Evolutionary conservation across 2,797 vertebrate species (phyloP), one percentile per base, ranked within the genome.

Genomic region (Parambassis ranga): DNA sequence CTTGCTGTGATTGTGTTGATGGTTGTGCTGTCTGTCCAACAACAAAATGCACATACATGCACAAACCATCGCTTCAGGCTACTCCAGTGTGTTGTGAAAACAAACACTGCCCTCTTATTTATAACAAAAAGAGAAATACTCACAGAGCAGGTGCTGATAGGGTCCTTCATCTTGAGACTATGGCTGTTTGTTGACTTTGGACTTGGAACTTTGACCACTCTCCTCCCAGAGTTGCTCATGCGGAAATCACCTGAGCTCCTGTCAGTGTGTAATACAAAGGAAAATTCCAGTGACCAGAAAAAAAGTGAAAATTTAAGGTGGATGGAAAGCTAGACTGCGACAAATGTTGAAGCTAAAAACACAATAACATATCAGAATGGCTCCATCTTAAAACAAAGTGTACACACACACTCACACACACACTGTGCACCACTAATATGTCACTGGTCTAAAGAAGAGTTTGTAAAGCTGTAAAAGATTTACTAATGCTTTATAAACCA

Each of bases 81-180:
- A n/a, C 18, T 28, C 6, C 6, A 6, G 19, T 42, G 5, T 30
- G 23, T 49, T 68, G 37, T 18, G 2, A 39, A 61, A 57, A 53
- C 23, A 44, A 51, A 63, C 20, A 15, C 5, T 31, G 2, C 18
- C 11, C 6, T 24, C 3, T 20, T 71, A 57, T 44, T 41, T n/a
- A n/a, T 14, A 26, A 26, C 10, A 27, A 28, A 1, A 16, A 22
- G 9, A 72, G 24, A 28, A 47, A 48, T 84, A 95, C 96, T 97
- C 88, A 97, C 96, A 7, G 80, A 86, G 56, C 93, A 95, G 49
- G 86, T 87, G 77, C 90, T 79, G 65, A 94, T 80, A 7, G 90
- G 94, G 62, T 96, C 94, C 92, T 91, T 94, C 95, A 96, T 96
- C 88, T 88, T 92, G 64, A 83, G 75, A 53, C 82, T 79, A 65